phyloP scores from a whole-genome alignment of 64 coral and sea anemone species.

The Montipora foliosa region DNA sequence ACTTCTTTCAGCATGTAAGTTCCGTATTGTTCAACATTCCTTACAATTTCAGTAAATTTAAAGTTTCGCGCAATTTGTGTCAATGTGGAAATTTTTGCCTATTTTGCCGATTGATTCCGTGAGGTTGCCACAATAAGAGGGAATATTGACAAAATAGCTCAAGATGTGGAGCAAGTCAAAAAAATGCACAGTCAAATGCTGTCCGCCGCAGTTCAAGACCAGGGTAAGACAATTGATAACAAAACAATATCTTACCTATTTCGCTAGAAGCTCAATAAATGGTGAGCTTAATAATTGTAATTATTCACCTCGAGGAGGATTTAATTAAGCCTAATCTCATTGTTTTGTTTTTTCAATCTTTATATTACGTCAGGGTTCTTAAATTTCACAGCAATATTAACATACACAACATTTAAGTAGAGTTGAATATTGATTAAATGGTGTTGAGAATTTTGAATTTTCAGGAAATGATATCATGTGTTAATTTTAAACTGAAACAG shows the following conservation, averaged over 20 bases:
- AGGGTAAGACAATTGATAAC: conserved; percentile 23
- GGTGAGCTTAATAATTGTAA: not conserved
- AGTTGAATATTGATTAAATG: not conserved
- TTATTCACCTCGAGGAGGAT: not conserved
- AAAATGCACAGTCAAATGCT: conserved; percentile 80
- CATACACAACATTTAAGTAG: not conserved
- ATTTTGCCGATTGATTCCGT: not conserved
- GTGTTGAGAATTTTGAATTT: not conserved
- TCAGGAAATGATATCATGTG: too few relatives aligned
- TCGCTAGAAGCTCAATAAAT: too few relatives aligned
- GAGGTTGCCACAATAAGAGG: conserved; percentile 68
- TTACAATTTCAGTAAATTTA: not conserved
- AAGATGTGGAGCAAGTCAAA: conserved; percentile 80
- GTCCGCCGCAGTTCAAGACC: conserved; percentile 72
- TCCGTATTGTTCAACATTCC: not conserved
- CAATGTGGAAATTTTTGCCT: not conserved
- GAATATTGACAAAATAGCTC: conserved; percentile 69
- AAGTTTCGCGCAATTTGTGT: not conserved
- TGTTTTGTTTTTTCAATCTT: not conserved
- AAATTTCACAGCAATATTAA: not conserved
- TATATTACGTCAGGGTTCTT: not conserved
- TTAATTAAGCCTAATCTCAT: not conserved
- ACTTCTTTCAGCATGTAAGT: conserved; percentile 74
- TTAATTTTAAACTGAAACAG: too few relatives aligned
- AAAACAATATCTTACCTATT: not conserved